Conservation (phyloP, 2,888 invertebrate genomes). For the Microdon myrmicae region DNA sequence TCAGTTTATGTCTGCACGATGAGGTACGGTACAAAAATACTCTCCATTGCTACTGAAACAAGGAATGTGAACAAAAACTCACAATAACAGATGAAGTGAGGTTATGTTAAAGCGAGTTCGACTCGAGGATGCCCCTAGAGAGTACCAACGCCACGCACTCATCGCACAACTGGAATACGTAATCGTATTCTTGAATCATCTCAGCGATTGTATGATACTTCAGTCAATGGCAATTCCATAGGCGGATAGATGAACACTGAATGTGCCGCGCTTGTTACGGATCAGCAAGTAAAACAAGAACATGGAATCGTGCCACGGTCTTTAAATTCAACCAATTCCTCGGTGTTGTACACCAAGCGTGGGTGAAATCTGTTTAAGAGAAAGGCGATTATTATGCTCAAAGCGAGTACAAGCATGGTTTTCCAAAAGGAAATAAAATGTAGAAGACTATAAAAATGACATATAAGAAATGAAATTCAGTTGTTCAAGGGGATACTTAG, state of each 20-base stretch:
- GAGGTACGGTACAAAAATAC: constrained; percentile 17
- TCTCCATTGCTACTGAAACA: constrained; percentile 14
- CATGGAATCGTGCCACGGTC: constrained; percentile 38
- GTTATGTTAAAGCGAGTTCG: constrained; percentile 21
- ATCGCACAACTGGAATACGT: constrained; percentile 46
- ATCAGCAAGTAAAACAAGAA: constrained; percentile 8
- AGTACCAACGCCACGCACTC: constrained; percentile 50
- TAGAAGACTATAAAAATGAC: no score
- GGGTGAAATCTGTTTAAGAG: no score
- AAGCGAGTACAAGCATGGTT: no score
- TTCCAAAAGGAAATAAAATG: no score
- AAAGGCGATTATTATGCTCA: no score
- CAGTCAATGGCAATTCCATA: no score
- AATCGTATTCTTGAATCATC: constrained; percentile 31
- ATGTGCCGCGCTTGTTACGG: constrained; percentile 33
- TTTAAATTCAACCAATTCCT: no score
- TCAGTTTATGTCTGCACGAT: constrained; percentile 31
- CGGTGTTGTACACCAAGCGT: no score
- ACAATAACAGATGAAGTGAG: constrained; percentile 9
- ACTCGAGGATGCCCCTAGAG: constrained; percentile 47
- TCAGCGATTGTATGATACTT: no score
- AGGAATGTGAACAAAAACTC: constrained; percentile 26
- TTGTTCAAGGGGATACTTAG: no score
- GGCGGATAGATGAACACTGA: constrained; percentile 18
- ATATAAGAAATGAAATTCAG: no score